These are phyloP conservation scores for Notospermus geniculatus DNA, from an alignment of 1,140 invertebrate genomes.

Conservation along the genomic window DNA sequence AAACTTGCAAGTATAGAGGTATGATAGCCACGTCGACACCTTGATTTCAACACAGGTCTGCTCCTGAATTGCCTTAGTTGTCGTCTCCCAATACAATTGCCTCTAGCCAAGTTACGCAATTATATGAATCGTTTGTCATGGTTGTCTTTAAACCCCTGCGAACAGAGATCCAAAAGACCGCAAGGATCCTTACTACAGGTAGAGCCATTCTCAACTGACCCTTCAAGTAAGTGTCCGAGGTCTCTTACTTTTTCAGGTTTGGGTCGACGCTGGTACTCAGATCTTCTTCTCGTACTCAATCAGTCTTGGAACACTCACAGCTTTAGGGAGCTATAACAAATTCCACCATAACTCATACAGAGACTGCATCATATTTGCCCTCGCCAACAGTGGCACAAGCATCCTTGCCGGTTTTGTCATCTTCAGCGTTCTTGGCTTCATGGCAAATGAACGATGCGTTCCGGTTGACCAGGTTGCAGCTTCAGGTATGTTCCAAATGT, in stretches of 20 bases:
- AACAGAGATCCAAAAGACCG: too few species aligned
- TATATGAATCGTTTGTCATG: too few species aligned
- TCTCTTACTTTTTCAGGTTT: conserved; percentile 53
- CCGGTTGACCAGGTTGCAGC: conserved; percentile 48
- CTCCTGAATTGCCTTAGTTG: too few species aligned
- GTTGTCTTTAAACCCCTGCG: too few species aligned
- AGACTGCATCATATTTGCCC: conserved; percentile 43
- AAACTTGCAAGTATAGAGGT: conserved; percentile 14
- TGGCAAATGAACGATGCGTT: conserved; percentile 48
- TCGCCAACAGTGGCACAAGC: conserved; percentile 49
- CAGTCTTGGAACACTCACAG: conserved; percentile 74
- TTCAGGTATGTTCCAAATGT: conserved; percentile 35
- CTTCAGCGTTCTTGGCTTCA: conserved; percentile 54
- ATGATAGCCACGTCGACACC: too few species aligned
- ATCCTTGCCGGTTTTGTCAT: conserved; percentile 53
- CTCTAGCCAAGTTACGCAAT: too few species aligned
- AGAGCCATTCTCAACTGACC: too few species aligned
- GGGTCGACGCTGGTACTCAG: conserved; percentile 83
- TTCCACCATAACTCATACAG: conserved; percentile 79
- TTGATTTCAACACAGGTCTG: too few species aligned
- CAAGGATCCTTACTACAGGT: too few species aligned
- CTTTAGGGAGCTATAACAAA: conserved; percentile 79
- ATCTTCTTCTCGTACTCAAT: conserved; percentile 77
- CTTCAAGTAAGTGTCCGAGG: too few species aligned
- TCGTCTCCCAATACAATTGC: too few species aligned